Conservation (phyloP, 2,888 invertebrate genomes). For the Ochropleura plecta region DNA sequence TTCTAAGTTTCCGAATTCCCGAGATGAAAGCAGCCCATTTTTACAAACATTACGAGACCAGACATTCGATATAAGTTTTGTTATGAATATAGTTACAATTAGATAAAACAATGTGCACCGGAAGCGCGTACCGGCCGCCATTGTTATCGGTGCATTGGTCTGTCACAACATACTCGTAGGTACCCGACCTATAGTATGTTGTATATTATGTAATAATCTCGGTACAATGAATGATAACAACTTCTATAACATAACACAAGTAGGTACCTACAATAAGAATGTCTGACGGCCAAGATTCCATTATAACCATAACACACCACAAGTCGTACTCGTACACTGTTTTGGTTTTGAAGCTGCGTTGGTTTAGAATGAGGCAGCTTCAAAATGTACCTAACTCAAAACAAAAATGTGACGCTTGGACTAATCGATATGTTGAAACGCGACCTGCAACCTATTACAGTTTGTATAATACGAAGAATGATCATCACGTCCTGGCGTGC, state of each 20-base stretch:
- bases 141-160: slow-evolving; percentile 27
- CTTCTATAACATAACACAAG: too few relatives aligned
- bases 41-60: neutral
- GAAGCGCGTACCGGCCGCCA: slow-evolving; percentile 20
- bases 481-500: too few relatives aligned
- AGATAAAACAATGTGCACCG: slow-evolving; percentile 30
- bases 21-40: neutral
- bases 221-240: neutral
- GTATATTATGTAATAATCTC: slow-evolving; percentile 1
- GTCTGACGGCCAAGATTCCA: neutral
- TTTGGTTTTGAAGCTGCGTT: too few relatives aligned
- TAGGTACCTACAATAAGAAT: neutral
- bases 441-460: too few relatives aligned
- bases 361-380: neutral
- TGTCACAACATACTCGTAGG: slow-evolving; percentile 1
- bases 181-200: slow-evolving; percentile 5
- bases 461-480: too few relatives aligned
- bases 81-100: slow-evolving; percentile 3
- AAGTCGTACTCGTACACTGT: too few relatives aligned
- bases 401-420: neutral
- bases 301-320: too few relatives aligned
- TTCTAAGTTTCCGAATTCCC: neutral
- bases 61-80: neutral
- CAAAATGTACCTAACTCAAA: neutral
- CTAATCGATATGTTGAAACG: neutral